Evolutionary conservation across 2,888 invertebrate genomes (phyloP).

Genomic region (Drosophila infuscata): DNA sequence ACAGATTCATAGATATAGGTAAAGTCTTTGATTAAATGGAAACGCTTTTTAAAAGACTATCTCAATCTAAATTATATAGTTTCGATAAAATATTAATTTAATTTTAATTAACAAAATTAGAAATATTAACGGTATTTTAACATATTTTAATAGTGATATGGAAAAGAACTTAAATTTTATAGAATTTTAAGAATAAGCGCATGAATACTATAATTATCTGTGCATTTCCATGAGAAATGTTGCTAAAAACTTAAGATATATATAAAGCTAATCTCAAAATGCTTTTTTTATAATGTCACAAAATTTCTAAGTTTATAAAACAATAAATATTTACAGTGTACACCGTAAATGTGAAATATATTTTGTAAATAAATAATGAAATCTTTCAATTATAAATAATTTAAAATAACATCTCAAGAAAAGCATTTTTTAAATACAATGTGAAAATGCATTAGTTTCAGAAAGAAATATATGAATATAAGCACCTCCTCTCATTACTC

Average conservation of each 20-base stretch:
- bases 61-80: background rate
- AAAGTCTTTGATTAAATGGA: background rate
- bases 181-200: background rate
- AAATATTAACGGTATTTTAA: too few species aligned
- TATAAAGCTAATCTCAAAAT: background rate
- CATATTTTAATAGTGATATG: too few species aligned
- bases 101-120: too few species aligned
- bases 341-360: background rate
- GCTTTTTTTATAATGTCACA: background rate
- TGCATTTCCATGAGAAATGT: background rate
- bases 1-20: accelerated
- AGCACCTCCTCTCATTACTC: constrained; percentile 48
- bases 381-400: background rate
- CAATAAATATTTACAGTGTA: background rate
- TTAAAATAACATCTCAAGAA: too few species aligned
- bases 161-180: background rate
- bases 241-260: background rate
- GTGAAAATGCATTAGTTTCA: background rate
- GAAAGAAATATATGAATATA: constrained; percentile 42
- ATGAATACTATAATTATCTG: background rate
- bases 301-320: background rate
- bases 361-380: background rate
- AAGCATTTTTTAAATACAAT: background rate
- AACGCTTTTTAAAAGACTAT: background rate
- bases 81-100: background rate